These are phyloP conservation scores for Liasis olivaceus DNA, from an alignment of 2,797 vertebrate species.

Conservation along the genomic window DNA sequence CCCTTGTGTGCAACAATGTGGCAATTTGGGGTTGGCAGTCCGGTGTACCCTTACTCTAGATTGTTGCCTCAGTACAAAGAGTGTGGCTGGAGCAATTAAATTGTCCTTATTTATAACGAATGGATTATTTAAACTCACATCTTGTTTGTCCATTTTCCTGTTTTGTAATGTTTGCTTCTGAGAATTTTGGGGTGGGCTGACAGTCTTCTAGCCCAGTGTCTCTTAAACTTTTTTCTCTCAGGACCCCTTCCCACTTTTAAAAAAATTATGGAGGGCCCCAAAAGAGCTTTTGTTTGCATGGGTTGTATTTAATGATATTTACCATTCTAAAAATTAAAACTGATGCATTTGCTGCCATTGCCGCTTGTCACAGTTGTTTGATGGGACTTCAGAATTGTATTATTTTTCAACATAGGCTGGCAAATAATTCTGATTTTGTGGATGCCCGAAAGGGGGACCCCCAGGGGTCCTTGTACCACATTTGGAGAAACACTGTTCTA, in stretches of 20 bases:
- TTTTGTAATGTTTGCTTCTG: neutral
- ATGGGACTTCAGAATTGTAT: too few relatives aligned
- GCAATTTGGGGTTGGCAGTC: neutral
- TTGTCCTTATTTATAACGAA: neutral
- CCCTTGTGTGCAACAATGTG: neutral
- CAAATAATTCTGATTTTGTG: too few relatives aligned
- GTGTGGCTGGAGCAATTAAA: neutral
- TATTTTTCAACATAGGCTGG: too few relatives aligned
- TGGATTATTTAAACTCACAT: neutral
- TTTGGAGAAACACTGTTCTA: too few relatives aligned
- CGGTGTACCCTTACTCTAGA: neutral
- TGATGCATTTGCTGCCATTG: too few relatives aligned
- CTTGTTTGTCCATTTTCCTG: neutral
- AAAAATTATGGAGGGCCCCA: too few relatives aligned
- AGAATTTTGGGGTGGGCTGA: neutral
- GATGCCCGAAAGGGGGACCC: too few relatives aligned
- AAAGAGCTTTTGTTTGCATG: neutral
- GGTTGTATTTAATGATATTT: neutral
- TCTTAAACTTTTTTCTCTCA: neutral
- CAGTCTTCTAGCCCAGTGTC: neutral
- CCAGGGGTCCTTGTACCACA: too few relatives aligned
- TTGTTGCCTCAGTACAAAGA: neutral
- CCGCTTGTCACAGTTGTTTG: too few relatives aligned
- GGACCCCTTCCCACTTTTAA: neutral
- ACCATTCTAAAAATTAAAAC: too few relatives aligned